These are phyloP conservation scores for Hydrozoanthus gracilis DNA, from an alignment of 92 coral and sea anemone genomes.

Conservation along the genomic window DNA sequence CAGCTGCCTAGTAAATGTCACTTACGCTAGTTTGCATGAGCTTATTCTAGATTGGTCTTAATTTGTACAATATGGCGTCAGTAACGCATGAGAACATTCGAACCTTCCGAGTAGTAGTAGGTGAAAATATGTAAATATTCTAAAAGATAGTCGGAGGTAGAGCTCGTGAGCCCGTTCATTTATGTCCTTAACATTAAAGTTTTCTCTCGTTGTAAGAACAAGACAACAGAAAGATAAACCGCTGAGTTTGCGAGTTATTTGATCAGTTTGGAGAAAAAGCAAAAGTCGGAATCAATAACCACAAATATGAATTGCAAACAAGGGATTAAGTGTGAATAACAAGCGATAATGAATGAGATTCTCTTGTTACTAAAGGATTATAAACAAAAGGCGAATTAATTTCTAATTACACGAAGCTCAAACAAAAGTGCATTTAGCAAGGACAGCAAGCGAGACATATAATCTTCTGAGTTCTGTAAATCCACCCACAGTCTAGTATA, in stretches of 20 bases:
- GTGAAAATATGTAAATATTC: background rate
- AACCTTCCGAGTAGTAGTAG: slow-evolving; percentile 2
- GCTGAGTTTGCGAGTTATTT: background rate
- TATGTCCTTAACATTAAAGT: background rate
- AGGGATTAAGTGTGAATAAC: background rate
- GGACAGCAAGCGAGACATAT: background rate
- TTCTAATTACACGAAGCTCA: background rate
- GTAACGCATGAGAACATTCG: background rate
- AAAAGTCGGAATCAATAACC: background rate
- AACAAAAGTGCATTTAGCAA: background rate
- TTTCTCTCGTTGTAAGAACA: background rate
- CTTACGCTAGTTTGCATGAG: too few species aligned
- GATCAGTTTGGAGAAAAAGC: background rate
- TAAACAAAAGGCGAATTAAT: background rate
- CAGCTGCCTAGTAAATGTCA: too few species aligned
- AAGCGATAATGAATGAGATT: background rate
- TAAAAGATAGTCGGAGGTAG: background rate
- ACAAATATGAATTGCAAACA: background rate
- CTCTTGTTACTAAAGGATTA: slow-evolving; percentile 6
- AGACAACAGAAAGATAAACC: background rate
- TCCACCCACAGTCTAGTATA: too few species aligned
- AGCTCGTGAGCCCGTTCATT: background rate
- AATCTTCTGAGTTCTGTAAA: background rate
- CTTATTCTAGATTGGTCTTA: too few species aligned
- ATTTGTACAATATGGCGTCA: too few species aligned